These are phyloP conservation scores for Drosophila setosimentum DNA, from an alignment of 2,888 invertebrate species.

Conservation along the genomic window DNA sequence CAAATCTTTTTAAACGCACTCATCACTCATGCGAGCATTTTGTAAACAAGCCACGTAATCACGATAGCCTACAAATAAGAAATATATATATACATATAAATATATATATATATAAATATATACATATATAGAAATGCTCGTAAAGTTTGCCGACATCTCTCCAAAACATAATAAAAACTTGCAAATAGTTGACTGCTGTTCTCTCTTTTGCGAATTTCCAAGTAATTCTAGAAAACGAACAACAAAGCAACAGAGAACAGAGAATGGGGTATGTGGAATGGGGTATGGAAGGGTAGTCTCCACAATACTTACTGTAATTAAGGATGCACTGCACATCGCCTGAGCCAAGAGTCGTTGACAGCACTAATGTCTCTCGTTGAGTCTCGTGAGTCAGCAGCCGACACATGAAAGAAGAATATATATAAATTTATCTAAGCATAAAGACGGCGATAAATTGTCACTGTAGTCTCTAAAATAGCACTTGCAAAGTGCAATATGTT, in stretches of 20 bases:
- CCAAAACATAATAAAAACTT: conserved; percentile 61
- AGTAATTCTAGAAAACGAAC: conserved; percentile 33
- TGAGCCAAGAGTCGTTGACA: conserved; percentile 71
- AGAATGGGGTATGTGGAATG: background rate
- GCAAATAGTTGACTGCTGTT: conserved; percentile 45
- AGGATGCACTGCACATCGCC: conserved; percentile 75
- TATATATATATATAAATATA: background rate
- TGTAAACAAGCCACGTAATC: conserved; percentile 45
- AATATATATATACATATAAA: no score
- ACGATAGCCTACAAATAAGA: conserved; percentile 35
- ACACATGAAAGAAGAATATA: conserved; percentile 19
- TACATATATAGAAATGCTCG: conserved; percentile 14
- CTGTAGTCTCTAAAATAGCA: conserved; percentile 12
- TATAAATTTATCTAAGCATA: conserved; percentile 55
- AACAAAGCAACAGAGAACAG: conserved; percentile 30
- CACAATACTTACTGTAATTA: conserved; percentile 55
- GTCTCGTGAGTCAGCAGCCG: conserved; percentile 57
- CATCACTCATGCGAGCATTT: conserved; percentile 38
- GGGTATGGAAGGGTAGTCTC: conserved; percentile 14
- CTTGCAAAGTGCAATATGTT: conserved; percentile 60
- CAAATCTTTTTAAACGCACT: background rate
- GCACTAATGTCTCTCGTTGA: conserved; percentile 52
- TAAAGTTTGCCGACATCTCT: conserved; percentile 42
- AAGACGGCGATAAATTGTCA: conserved; percentile 57
- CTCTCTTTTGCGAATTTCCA: conserved; percentile 30